Evolutionary conservation across 2,113 vertebrate genomes (phyloP).

Genomic region (Excalfactoria chinensis): DNA sequence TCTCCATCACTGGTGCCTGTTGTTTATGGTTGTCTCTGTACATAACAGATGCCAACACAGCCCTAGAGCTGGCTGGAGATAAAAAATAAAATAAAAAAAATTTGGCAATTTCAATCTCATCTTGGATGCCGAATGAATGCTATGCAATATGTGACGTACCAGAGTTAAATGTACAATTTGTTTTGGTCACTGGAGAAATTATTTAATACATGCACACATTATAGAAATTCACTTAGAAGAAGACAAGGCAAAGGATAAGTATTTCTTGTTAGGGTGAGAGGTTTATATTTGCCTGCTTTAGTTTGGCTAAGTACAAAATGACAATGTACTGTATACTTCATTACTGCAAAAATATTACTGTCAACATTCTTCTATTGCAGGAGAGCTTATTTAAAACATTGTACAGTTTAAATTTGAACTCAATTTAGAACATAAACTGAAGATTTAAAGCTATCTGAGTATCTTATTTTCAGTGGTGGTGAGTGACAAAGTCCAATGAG

Average conservation of each 20-base stretch:
- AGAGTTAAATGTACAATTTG: background rate
- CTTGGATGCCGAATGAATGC: background rate
- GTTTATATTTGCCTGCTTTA: background rate
- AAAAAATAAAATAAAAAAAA: background rate
- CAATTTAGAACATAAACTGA: background rate
- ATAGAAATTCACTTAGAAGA: background rate
- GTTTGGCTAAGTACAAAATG: background rate
- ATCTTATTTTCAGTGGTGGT: background rate
- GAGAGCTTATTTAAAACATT: background rate
- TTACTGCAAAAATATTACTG: background rate
- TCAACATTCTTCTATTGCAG: background rate
- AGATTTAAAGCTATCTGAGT: background rate
- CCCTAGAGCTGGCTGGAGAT: background rate
- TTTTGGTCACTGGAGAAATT: background rate
- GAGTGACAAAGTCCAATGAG: background rate
- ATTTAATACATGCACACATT: background rate
- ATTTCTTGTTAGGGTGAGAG: background rate
- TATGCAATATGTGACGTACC: background rate
- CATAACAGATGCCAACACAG: background rate
- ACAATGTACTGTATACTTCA: background rate
- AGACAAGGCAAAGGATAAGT: background rate
- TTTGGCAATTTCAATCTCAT: background rate
- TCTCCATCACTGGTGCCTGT: background rate
- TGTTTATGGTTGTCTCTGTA: background rate
- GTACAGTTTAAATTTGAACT: background rate